Percentiles rank a stretch among this genome's conserved stretches.
Conservation (phyloP, 2,797 vertebrate species). For the Distichodus sexfasciatus region DNA sequence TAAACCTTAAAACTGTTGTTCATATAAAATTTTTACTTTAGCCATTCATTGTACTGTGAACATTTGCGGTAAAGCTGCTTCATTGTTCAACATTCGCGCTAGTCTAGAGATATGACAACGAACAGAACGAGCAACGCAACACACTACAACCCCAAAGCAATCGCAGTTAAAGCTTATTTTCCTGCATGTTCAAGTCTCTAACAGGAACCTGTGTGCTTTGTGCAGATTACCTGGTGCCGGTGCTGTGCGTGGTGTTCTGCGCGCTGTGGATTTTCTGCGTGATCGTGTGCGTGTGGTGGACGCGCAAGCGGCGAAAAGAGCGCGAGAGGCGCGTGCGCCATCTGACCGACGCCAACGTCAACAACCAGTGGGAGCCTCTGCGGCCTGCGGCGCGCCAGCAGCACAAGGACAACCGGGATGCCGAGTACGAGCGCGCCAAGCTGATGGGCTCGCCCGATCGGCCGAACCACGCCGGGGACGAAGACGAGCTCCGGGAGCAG, state of each 20-base stretch:
- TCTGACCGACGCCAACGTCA: constrained; percentile 77
- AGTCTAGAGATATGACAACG: too few species aligned
- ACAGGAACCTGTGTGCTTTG: neutral
- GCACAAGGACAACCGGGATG: constrained; percentile 87
- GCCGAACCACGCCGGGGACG: constrained; percentile 76
- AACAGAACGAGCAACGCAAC: too few species aligned
- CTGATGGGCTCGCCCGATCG: constrained; percentile 85
- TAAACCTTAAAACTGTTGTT: too few species aligned
- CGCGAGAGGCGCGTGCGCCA: constrained; percentile 75
- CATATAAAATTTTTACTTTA: too few species aligned
- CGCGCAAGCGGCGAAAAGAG: constrained; percentile 95
- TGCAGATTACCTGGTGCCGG: constrained; percentile 86
- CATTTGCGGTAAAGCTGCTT: too few species aligned
- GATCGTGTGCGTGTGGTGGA: constrained; percentile 94
- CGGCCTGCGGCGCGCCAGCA: constrained; percentile 81
- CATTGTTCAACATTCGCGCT: too few species aligned
- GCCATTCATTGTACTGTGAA: too few species aligned
- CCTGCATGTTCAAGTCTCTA: too few species aligned
- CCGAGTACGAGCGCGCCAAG: constrained; percentile 89
- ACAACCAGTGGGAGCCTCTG: constrained; percentile 95
- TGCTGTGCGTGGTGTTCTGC: constrained; percentile 83
- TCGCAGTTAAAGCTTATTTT: too few species aligned
- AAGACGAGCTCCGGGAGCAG: constrained; percentile 61
- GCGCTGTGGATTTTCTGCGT: constrained; percentile 88
- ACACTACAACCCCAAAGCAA: too few species aligned